Evolutionary conservation across 2,113 vertebrate genomes (phyloP).

Genomic region (Lycocorax pyrrhopterus): DNA sequence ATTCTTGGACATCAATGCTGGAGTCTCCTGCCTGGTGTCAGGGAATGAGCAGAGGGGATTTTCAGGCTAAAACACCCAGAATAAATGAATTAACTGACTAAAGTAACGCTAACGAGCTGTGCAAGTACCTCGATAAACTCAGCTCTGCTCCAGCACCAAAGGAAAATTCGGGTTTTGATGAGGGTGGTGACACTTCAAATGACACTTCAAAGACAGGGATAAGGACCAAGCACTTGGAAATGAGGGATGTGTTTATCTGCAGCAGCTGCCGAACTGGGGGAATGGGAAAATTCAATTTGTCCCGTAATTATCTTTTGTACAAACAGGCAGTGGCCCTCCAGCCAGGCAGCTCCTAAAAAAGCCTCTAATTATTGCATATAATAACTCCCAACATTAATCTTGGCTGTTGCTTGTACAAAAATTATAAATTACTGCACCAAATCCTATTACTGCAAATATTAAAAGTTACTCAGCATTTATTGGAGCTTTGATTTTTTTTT

Average conservation of each 20-base stretch:
- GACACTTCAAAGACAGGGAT: background rate
- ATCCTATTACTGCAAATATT: slow-evolving; percentile 50
- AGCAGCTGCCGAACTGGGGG: background rate
- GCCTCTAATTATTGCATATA: slow-evolving; percentile 58
- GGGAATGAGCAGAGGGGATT: background rate
- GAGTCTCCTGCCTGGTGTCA: accelerated
- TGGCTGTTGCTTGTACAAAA: slow-evolving; percentile 39
- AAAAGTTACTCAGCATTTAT: slow-evolving; percentile 29
- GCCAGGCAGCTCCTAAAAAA: slow-evolving; percentile 49
- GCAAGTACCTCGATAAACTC: background rate
- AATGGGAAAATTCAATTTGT: slow-evolving; percentile 52
- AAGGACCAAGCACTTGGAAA: background rate
- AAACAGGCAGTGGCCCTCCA: slow-evolving; percentile 57
- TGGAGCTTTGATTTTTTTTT: background rate
- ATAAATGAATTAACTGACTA: background rate
- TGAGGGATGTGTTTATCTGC: slow-evolving; percentile 33
- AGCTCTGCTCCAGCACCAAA: background rate
- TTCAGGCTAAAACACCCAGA: background rate
- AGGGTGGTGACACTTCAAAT: background rate
- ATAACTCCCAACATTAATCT: slow-evolving; percentile 63
- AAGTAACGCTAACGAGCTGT: background rate
- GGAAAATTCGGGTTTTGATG: background rate
- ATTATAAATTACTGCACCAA: slow-evolving; percentile 62
- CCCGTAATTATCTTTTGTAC: slow-evolving; percentile 50
- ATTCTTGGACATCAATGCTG: background rate